Evolutionary conservation across 2,113 vertebrate genomes (phyloP).

Genomic region (Dasyprocta punctata): DNA sequence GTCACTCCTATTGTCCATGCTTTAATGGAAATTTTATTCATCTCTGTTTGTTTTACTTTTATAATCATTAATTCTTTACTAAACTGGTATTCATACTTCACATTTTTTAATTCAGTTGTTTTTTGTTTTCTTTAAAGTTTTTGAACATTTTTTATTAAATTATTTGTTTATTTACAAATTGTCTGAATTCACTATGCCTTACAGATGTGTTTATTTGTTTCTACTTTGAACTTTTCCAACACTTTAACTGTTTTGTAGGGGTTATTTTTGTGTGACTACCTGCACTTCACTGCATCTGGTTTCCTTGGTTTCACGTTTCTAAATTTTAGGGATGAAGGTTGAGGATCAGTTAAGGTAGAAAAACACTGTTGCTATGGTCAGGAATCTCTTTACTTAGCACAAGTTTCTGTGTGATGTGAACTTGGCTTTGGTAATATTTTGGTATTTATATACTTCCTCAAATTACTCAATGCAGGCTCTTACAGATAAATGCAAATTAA

Average conservation of each 20-base stretch:
- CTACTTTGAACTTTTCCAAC: not conserved
- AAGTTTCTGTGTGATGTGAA: not conserved
- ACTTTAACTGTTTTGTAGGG: not conserved
- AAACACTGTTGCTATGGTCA: not conserved
- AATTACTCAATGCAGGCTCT: no score
- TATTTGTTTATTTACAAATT: not conserved
- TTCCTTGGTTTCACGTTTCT: not conserved
- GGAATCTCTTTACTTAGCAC: not conserved
- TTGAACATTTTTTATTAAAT: not conserved
- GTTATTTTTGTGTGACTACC: not conserved
- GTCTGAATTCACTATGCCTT: not conserved
- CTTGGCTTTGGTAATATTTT: not conserved
- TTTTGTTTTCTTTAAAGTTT: not conserved
- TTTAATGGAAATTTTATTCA: no score
- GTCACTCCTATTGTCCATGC: no score
- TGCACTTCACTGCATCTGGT: no score
- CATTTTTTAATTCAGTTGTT: not conserved
- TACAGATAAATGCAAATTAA: no score
- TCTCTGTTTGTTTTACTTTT: not conserved
- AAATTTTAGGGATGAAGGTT: not conserved
- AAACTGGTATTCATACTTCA: not conserved
- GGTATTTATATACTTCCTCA: not conserved
- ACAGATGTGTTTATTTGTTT: not conserved
- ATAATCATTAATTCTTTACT: not conserved
- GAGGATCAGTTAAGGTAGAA: not conserved